These are phyloP conservation scores for Cirrhinus mrigala DNA, from an alignment of 2,797 vertebrate species.

Conservation along the genomic window DNA sequence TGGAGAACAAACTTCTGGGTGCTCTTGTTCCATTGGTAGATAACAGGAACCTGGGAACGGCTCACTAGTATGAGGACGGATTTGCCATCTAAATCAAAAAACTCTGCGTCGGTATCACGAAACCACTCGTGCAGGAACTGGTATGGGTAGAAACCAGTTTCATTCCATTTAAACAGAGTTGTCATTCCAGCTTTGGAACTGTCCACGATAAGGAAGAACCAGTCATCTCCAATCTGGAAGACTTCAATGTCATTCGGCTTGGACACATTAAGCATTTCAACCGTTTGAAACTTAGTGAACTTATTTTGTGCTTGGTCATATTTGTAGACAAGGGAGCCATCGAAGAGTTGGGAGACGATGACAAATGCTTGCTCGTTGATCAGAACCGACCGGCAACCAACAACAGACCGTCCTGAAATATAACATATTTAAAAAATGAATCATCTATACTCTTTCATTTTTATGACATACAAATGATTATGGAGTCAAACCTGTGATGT, in stretches of 20 bases:
- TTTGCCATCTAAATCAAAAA: conserved; percentile 88
- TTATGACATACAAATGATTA: not conserved
- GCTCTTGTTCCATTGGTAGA: conserved; percentile 94
- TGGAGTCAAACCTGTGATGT: conserved; percentile 90
- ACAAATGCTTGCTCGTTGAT: conserved; percentile 91
- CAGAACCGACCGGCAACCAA: conserved; percentile 93
- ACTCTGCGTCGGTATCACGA: conserved; percentile 93
- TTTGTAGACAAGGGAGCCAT: conserved; percentile 94
- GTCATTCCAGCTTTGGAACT: conserved; percentile 96
- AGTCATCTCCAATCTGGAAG: conserved; percentile 90
- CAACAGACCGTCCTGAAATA: conserved; percentile 90
- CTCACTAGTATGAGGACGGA: conserved; percentile 90
- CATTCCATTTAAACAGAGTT: conserved; percentile 95
- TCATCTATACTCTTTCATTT: not conserved
- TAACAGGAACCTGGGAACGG: conserved; percentile 91
- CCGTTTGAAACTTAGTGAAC: conserved; percentile 95
- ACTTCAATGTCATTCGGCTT: conserved; percentile 98
- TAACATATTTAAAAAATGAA: not conserved
- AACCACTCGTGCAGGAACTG: conserved; percentile 98
- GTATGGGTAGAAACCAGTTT: conserved; percentile 93
- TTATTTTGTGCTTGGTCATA: conserved; percentile 94
- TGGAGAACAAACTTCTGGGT: conserved; percentile 89
- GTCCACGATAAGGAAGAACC: conserved; percentile 94
- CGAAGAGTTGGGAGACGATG: conserved; percentile 95
- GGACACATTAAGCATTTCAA: conserved; percentile 94